Conservation (phyloP, 2,888 invertebrate genomes). For the Apodemia duryi region DNA sequence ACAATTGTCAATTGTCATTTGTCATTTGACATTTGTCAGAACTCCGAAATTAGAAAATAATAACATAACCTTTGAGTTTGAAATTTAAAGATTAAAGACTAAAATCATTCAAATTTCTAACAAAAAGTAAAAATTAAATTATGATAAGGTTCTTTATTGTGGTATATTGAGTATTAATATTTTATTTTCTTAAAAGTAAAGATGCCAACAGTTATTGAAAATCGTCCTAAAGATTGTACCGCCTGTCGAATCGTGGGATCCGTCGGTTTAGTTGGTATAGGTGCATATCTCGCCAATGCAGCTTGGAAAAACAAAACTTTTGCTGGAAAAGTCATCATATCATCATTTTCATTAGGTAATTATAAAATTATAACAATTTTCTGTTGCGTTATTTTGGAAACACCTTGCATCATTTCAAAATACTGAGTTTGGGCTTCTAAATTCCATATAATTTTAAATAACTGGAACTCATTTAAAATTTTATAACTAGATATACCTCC, state of each 20-base stretch:
- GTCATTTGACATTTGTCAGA: too few relatives aligned
- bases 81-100: too few relatives aligned
- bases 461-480: too few relatives aligned
- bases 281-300: slow-evolving; percentile 78
- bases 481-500: too few relatives aligned
- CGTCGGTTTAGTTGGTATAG: slow-evolving; percentile 80
- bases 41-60: too few relatives aligned
- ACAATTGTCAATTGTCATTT: too few relatives aligned
- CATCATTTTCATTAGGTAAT: slow-evolving; percentile 70
- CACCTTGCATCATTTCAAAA: not conserved
- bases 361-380: slow-evolving; percentile 6
- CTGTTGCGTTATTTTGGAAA: slow-evolving; percentile 3
- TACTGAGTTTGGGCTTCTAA: not conserved
- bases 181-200: slow-evolving; percentile 7
- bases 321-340: slow-evolving; percentile 64
- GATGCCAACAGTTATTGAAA: slow-evolving; percentile 52
- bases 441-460: too few relatives aligned
- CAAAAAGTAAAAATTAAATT: not conserved
- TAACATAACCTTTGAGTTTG: too few relatives aligned
- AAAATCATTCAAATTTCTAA: not conserved
- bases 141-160: not conserved
- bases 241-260: slow-evolving; percentile 81
- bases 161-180: not conserved
- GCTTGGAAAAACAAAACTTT: slow-evolving; percentile 73
- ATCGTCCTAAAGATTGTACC: slow-evolving; percentile 75